These are phyloP conservation scores for Chamaea fasciata DNA, from an alignment of 2,113 vertebrate genomes.

Conservation along the genomic window DNA sequence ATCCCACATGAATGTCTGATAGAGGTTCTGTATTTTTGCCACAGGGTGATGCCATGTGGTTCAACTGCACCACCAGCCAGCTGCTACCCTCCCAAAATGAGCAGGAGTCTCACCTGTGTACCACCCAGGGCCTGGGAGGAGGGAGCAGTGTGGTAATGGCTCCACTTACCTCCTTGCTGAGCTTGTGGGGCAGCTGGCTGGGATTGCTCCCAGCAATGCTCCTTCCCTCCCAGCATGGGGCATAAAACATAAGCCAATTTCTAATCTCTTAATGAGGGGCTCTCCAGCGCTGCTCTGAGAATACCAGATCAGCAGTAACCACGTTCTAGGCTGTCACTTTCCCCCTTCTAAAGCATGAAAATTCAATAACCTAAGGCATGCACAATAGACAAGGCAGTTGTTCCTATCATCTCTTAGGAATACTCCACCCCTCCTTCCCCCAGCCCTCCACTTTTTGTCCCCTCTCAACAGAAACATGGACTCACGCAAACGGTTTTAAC, in stretches of 20 bases:
- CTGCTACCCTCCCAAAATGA: background rate
- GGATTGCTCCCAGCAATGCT: background rate
- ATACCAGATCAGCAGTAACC: background rate
- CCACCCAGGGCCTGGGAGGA: background rate
- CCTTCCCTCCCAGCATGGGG: background rate
- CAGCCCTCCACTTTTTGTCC: background rate
- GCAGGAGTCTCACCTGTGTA: background rate
- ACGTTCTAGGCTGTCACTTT: background rate
- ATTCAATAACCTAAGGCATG: background rate
- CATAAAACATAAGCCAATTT: background rate
- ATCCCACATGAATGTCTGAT: background rate
- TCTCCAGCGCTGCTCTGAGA: background rate
- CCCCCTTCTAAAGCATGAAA: background rate
- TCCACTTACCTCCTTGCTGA: background rate
- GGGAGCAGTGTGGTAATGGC: background rate
- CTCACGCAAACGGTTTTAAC: background rate
- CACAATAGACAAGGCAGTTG: background rate
- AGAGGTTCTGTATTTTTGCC: background rate
- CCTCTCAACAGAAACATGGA: background rate
- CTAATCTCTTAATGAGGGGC: slow-evolving; percentile 18
- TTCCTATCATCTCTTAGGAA: background rate
- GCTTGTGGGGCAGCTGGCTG: background rate
- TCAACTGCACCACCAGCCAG: background rate
- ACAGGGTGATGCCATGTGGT: background rate
- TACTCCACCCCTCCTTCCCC: background rate